phyloP scores from a whole-genome alignment of 2,797 vertebrate species.

The Tinamus major region DNA sequence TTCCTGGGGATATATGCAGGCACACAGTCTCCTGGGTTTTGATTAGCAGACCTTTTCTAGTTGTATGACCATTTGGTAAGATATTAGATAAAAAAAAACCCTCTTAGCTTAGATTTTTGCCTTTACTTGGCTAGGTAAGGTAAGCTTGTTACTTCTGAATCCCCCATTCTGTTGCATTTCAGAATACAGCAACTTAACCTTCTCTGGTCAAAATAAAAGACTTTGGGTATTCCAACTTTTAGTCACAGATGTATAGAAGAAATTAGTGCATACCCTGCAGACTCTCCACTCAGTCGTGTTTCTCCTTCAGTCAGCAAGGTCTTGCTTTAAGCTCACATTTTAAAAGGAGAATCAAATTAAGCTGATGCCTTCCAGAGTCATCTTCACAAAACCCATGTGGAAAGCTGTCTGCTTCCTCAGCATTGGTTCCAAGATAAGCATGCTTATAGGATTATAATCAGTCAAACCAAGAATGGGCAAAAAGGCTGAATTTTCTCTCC shows the following conservation, averaged over 20 bases:
- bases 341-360: background rate
- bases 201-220: slow-evolving; percentile 19
- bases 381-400: background rate
- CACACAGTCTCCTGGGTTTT: background rate
- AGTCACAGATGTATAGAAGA: background rate
- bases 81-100: background rate
- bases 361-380: background rate
- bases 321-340: background rate
- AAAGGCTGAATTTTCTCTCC: background rate
- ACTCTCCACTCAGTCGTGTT: background rate
- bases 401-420: background rate
- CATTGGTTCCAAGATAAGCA: background rate
- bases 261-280: background rate
- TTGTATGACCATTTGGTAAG: background rate
- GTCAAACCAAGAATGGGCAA: background rate
- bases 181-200: background rate
- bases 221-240: background rate
- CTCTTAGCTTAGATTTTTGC: background rate
- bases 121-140: background rate
- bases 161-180: background rate
- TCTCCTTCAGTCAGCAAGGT: background rate
- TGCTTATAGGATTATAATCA: background rate
- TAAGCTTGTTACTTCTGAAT: background rate
- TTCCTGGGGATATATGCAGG: background rate
- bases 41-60: background rate